Evolutionary conservation across 1,140 invertebrate species (phyloP).

Genomic region (Contarinia nasturtii): DNA sequence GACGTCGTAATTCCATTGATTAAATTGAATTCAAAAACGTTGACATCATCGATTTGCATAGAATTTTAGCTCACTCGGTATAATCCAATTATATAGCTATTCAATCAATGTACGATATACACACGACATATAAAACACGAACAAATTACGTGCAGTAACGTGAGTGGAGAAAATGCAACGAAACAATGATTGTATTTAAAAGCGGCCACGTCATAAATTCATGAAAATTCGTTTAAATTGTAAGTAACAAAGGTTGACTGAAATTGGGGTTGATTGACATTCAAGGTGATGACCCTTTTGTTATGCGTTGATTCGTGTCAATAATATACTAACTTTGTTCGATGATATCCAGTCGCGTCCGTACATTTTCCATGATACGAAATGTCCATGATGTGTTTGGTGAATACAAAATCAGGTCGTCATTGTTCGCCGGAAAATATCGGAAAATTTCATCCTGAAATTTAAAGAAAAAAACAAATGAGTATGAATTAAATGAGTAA

Average conservation of each 20-base stretch:
- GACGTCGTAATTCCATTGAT: conserved; percentile 11
- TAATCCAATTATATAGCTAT: too few relatives aligned
- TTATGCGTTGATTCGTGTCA: too few relatives aligned
- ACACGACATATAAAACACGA: too few relatives aligned
- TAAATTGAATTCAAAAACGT: conserved; percentile 16
- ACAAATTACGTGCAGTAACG: conserved; percentile 1
- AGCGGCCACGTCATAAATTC: too few relatives aligned
- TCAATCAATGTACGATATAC: too few relatives aligned
- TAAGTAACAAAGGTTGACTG: too few relatives aligned
- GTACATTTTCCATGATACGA: conserved; percentile 18
- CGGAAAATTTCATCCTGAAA: neutral
- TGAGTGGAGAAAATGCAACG: neutral
- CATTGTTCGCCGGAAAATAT: conserved; percentile 11
- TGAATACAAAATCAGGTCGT: conserved; percentile 18
- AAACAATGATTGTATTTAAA: too few relatives aligned
- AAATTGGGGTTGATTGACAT: neutral
- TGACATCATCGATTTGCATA: conserved; percentile 6
- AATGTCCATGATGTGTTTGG: conserved; percentile 15
- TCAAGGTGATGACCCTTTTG: too few relatives aligned
- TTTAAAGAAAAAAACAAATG: neutral
- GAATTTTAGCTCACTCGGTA: neutral
- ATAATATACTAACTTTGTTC: conserved; percentile 19
- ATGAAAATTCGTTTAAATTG: too few relatives aligned
- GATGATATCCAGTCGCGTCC: conserved; percentile 15
- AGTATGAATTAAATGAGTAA: too few relatives aligned